These are phyloP conservation scores for Tuberolachnus salignus DNA, from an alignment of 2,888 invertebrate species.

Conservation along the genomic window DNA sequence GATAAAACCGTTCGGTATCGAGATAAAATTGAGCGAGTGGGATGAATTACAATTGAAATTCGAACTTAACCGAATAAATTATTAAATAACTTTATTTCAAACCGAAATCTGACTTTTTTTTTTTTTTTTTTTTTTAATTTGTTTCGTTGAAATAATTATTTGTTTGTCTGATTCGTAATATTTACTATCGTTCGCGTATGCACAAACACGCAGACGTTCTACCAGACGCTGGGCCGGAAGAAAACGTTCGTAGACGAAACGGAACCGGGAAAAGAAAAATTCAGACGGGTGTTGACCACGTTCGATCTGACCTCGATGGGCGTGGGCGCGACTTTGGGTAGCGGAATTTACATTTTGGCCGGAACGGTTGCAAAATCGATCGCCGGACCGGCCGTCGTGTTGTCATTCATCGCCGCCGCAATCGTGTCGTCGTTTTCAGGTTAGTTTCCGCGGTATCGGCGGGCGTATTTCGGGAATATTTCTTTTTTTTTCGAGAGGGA, in stretches of 20 bases:
- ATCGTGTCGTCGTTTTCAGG: slow-evolving; percentile 67
- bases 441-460: slow-evolving; percentile 58
- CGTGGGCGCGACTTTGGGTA: slow-evolving; percentile 65
- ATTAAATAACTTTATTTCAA: too few relatives aligned
- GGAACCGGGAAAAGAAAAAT: slow-evolving; percentile 18
- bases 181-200: too few relatives aligned
- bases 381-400: slow-evolving; percentile 67
- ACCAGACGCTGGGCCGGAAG: background rate
- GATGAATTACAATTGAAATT: too few relatives aligned
- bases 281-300: slow-evolving; percentile 60
- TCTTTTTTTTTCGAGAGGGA: too few relatives aligned
- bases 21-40: too few relatives aligned
- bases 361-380: slow-evolving; percentile 64
- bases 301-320: slow-evolving; percentile 66
- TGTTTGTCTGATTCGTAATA: too few relatives aligned
- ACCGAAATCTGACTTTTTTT: too few relatives aligned
- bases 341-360: slow-evolving; percentile 68
- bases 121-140: too few relatives aligned
- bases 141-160: too few relatives aligned
- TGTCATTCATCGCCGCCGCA: slow-evolving; percentile 68
- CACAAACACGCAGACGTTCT: background rate
- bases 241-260: slow-evolving; percentile 6
- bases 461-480: too few relatives aligned
- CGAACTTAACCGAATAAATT: too few relatives aligned
- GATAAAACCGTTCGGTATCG: too few relatives aligned